Evolutionary conservation across 2,113 vertebrate genomes (phyloP).

Genomic region (Strigops habroptila): DNA sequence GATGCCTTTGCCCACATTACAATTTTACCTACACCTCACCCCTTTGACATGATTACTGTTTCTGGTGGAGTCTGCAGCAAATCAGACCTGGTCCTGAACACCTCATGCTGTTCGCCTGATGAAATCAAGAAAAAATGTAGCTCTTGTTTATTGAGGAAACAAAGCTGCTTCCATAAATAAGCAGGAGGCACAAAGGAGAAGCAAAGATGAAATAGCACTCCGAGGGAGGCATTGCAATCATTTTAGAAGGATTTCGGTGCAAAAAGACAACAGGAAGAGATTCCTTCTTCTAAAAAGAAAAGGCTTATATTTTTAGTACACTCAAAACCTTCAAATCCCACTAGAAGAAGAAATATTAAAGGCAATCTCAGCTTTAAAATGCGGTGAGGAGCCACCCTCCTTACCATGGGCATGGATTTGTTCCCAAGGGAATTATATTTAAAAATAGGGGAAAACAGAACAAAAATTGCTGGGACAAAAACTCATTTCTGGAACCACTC

Average conservation of each 20-base stretch:
- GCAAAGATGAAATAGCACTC: background rate
- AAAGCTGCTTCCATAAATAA: constrained; percentile 39
- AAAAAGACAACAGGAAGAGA: background rate
- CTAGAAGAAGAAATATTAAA: background rate
- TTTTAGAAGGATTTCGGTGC: background rate
- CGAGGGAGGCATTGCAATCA: background rate
- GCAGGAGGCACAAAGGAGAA: constrained; percentile 9
- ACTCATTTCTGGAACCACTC: background rate
- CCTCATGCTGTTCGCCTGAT: background rate
- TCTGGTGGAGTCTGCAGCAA: background rate
- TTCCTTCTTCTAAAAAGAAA: background rate
- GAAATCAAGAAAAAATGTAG: constrained; percentile 15
- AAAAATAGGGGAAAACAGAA: rapidly evolving
- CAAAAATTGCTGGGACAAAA: background rate
- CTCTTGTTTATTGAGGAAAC: constrained; percentile 20
- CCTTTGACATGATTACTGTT: background rate
- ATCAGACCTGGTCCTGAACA: background rate
- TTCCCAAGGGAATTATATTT: background rate
- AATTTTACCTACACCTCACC: background rate
- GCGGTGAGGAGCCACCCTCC: background rate
- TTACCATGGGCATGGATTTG: background rate
- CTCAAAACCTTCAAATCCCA: background rate
- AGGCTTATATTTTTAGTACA: background rate
- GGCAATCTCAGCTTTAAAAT: background rate
- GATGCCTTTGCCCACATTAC: background rate